Conservation (phyloP, 1,140 invertebrate genomes). For the Phymastichus coffea region DNA sequence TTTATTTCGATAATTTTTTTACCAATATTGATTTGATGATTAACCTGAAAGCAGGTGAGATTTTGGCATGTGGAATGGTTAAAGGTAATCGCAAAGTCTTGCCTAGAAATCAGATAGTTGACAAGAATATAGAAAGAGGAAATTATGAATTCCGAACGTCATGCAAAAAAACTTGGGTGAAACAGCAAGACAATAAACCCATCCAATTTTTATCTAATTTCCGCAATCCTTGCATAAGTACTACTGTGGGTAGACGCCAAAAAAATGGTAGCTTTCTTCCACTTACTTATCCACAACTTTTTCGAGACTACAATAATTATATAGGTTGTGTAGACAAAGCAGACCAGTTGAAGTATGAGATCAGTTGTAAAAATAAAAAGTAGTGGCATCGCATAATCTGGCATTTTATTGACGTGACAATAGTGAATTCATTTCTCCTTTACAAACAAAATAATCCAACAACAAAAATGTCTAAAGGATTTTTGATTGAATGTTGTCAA, state of each 20-base stretch:
- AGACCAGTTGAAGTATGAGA: conserved; percentile 21
- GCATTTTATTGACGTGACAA: too few species aligned
- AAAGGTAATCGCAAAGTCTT: conserved; percentile 34
- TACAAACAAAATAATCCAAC: too few species aligned
- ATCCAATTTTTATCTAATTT: too few species aligned
- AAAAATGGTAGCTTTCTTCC: conserved; percentile 36
- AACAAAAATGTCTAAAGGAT: too few species aligned
- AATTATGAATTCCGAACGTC: too few species aligned
- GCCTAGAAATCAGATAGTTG: conserved; percentile 38
- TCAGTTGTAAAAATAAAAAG: too few species aligned
- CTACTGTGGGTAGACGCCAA: conserved; percentile 31
- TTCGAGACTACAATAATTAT: conserved; percentile 43
- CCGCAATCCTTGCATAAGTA: conserved; percentile 20
- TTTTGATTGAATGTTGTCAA: too few species aligned
- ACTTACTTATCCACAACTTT: conserved; percentile 35
- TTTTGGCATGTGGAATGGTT: conserved; percentile 47
- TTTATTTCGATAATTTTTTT: too few species aligned
- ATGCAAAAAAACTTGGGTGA: conserved; percentile 40
- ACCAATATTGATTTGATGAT: conserved; percentile 39
- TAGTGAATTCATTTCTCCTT: too few species aligned
- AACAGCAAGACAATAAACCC: too few species aligned
- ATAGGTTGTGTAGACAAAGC: conserved; percentile 46
- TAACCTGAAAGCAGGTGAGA: conserved; percentile 37
- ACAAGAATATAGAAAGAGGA: conserved; percentile 38
- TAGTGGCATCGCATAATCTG: too few species aligned